These are phyloP conservation scores for Drosophila prostipennis DNA, from an alignment of 2,888 invertebrate species.

Conservation along the genomic window DNA sequence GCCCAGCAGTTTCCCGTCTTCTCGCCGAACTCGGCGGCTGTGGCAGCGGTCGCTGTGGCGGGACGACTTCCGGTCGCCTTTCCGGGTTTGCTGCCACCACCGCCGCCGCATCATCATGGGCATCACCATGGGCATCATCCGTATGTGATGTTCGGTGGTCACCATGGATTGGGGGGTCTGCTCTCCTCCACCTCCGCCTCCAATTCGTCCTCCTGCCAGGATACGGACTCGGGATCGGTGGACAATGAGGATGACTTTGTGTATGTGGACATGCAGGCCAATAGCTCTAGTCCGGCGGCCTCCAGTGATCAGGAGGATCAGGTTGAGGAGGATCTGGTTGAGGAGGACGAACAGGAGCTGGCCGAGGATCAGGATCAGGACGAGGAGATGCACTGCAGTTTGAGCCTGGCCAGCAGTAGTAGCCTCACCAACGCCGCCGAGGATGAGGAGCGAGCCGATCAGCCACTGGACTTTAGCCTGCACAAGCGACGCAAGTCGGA, in stretches of 20 bases:
- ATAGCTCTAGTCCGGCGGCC: slow-evolving; percentile 72
- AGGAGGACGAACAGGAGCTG: slow-evolving; percentile 67
- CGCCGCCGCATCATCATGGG: slow-evolving; percentile 44
- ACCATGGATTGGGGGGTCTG: slow-evolving; percentile 59
- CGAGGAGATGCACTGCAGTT: slow-evolving; percentile 63
- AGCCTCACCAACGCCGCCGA: slow-evolving; percentile 46
- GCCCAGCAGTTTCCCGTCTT: slow-evolving; percentile 89
- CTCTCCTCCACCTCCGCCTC: slow-evolving; percentile 17
- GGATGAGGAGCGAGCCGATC: slow-evolving; percentile 66
- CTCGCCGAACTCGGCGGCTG: slow-evolving; percentile 85
- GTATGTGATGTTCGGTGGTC: slow-evolving; percentile 66
- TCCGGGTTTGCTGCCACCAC: slow-evolving; percentile 83
- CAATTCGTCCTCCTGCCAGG: slow-evolving; percentile 51
- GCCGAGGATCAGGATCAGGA: slow-evolving; percentile 68
- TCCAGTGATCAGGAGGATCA: slow-evolving; percentile 67
- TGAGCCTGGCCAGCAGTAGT: slow-evolving; percentile 55
- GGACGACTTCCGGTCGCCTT: slow-evolving; percentile 85
- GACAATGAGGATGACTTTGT: slow-evolving; percentile 59
- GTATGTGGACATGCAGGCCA: slow-evolving; percentile 70
- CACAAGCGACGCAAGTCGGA: slow-evolving; percentile 70
- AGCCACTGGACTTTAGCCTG: slow-evolving; percentile 83
- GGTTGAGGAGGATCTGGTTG: slow-evolving; percentile 52
- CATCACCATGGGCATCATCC: slow-evolving; percentile 59
- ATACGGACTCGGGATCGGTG: slow-evolving; percentile 55
- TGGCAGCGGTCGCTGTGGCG: slow-evolving; percentile 57